These are phyloP conservation scores for Xerus rutilus DNA, from an alignment of 2,797 vertebrate species.

Conservation along the genomic window DNA sequence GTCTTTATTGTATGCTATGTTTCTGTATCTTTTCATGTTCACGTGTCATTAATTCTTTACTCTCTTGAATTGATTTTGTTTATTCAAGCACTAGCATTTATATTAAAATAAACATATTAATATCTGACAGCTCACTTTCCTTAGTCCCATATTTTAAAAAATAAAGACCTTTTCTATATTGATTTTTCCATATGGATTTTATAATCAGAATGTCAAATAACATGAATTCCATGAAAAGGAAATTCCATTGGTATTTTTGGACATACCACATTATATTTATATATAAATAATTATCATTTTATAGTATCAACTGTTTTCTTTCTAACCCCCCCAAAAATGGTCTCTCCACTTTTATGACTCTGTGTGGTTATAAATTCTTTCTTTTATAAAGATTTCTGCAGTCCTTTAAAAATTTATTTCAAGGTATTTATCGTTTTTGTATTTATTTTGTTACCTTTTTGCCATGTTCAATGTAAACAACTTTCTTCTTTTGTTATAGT, in stretches of 20 bases:
- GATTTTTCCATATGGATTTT: neutral
- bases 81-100: neutral
- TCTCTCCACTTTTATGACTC: slow-evolving; percentile 33
- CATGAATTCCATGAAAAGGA: neutral
- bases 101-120: neutral
- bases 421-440: neutral
- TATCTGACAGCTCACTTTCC: neutral
- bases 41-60: neutral
- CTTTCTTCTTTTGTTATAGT: neutral
- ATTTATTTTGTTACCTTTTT: neutral
- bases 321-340: neutral
- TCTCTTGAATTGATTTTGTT: neutral
- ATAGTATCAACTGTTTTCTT: slow-evolving; percentile 33
- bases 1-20: neutral
- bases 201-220: neutral
- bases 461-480: neutral
- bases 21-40: neutral
- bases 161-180: neutral
- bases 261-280: slow-evolving; percentile 2
- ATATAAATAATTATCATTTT: slow-evolving; percentile 28
- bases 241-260: neutral
- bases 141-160: neutral
- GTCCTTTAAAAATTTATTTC: slow-evolving; percentile 13
- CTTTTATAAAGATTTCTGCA: slow-evolving; percentile 13
- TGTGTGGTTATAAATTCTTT: slow-evolving; percentile 43